Conservation (phyloP, 1,140 invertebrate genomes). For the Goniozus legneri region DNA sequence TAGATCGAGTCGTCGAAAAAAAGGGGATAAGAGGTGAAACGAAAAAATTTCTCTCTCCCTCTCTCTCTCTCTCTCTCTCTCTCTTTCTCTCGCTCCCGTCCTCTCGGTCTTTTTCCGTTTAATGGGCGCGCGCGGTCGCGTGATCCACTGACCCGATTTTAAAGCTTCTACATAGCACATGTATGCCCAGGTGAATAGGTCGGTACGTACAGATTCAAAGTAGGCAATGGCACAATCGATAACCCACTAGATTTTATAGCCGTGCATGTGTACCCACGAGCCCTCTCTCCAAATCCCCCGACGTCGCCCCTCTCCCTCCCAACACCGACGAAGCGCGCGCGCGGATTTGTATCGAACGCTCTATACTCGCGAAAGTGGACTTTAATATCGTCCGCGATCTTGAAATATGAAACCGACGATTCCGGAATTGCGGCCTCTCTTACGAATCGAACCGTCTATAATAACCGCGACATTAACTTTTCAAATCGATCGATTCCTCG, state of each 20-base stretch:
- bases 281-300: background rate
- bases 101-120: too few relatives aligned
- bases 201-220: slow-evolving; percentile 45
- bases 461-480: too few relatives aligned
- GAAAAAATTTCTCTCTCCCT: too few relatives aligned
- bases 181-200: slow-evolving; percentile 41
- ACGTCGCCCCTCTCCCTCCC: slow-evolving; percentile 11
- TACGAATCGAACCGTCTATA: too few relatives aligned
- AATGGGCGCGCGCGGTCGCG: slow-evolving; percentile 37
- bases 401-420: too few relatives aligned
- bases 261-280: too few relatives aligned
- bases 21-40: too few relatives aligned
- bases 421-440: too few relatives aligned
- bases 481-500: too few relatives aligned
- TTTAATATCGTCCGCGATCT: too few relatives aligned
- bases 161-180: slow-evolving; percentile 9
- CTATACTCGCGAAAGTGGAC: slow-evolving; percentile 12
- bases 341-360: slow-evolving; percentile 12
- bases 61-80: too few relatives aligned
- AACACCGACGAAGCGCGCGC: slow-evolving; percentile 19
- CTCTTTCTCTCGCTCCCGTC: too few relatives aligned
- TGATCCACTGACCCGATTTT: slow-evolving; percentile 50
- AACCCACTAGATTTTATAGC: slow-evolving; percentile 41
- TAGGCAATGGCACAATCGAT: slow-evolving; percentile 47
- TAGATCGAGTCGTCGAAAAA: slow-evolving; percentile 39